Evolutionary conservation across 2,888 invertebrate genomes (phyloP).

Genomic region (Druceiella hillmani): DNA sequence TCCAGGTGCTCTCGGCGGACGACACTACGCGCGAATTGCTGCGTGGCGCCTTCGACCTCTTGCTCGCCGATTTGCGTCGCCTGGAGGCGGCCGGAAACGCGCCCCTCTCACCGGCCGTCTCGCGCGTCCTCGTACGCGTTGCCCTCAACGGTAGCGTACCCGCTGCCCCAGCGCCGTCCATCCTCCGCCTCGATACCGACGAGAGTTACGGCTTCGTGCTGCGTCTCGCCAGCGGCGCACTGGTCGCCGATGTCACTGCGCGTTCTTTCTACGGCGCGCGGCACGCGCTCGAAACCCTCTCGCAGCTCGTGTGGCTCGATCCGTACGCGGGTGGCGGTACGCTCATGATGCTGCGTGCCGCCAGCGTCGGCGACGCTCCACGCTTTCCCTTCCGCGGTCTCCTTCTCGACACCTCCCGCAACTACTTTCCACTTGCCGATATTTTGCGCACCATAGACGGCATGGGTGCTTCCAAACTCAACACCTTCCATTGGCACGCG

Average conservation of each 20-base stretch:
- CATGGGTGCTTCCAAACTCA: slow-evolving; percentile 86
- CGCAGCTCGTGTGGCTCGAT: slow-evolving; percentile 78
- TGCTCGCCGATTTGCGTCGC: slow-evolving; percentile 45
- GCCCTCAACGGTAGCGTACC: slow-evolving; percentile 47
- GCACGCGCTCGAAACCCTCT: slow-evolving; percentile 70
- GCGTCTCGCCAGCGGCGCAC: slow-evolving; percentile 39
- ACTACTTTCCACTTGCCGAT: slow-evolving; percentile 73
- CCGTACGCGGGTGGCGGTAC: slow-evolving; percentile 55
- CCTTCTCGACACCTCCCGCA: slow-evolving; percentile 86
- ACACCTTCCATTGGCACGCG: slow-evolving; percentile 91
- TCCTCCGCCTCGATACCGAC: slow-evolving; percentile 61
- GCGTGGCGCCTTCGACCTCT: slow-evolving; percentile 45
- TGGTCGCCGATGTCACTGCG: slow-evolving; percentile 59
- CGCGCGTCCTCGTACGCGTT: slow-evolving; percentile 45
- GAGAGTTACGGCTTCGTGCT: slow-evolving; percentile 69
- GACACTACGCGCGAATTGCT: slow-evolving; percentile 39
- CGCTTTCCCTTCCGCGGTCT: slow-evolving; percentile 74
- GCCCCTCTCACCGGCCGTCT: slow-evolving; percentile 35
- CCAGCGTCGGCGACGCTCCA: slow-evolving; percentile 71
- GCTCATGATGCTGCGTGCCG: slow-evolving; percentile 60
- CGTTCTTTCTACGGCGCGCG: slow-evolving; percentile 72
- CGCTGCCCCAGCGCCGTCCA: slow-evolving; percentile 48
- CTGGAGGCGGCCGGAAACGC: slow-evolving; percentile 43
- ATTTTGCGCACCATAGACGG: slow-evolving; percentile 74
- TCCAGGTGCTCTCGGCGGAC: slow-evolving; percentile 37